Evolutionary conservation across 2,888 invertebrate genomes (phyloP).

Genomic region (Diloba caeruleocephala): DNA sequence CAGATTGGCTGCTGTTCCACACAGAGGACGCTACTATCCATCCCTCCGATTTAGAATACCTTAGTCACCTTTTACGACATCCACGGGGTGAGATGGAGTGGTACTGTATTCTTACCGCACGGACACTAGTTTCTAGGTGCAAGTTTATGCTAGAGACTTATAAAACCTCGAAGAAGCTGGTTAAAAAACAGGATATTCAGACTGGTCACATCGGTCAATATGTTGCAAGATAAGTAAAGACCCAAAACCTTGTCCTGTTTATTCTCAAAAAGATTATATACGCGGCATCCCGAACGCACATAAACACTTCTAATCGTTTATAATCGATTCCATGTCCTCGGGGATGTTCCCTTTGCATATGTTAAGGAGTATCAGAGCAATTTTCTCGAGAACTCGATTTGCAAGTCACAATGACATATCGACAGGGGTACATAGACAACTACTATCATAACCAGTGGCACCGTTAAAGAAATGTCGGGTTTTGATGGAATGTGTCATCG

Average conservation of each 20-base stretch:
- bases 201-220: not conserved
- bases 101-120: too few relatives aligned
- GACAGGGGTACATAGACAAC: constrained; percentile 54
- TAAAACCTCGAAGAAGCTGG: too few relatives aligned
- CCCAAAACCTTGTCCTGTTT: constrained; percentile 1
- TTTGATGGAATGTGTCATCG: constrained; percentile 86
- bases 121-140: too few relatives aligned
- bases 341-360: constrained; percentile 83
- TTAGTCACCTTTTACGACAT: too few relatives aligned
- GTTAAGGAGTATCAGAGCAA: constrained; percentile 79
- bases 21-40: too few relatives aligned
- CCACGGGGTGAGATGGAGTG: too few relatives aligned
- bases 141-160: too few relatives aligned
- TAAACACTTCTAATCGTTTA: constrained; percentile 72
- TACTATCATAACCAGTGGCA: constrained; percentile 37
- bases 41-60: too few relatives aligned
- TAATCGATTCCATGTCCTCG: constrained; percentile 78
- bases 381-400: constrained; percentile 80
- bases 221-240: not conserved
- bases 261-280: constrained; percentile 24
- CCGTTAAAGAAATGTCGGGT: constrained; percentile 68
- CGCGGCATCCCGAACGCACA: constrained; percentile 44
- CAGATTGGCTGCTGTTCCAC: too few relatives aligned
- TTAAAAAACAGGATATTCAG: too few relatives aligned
- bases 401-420: constrained; percentile 83